Conservation (phyloP, 1,140 invertebrate genomes). For the Trachymyrmex cornetzi region DNA sequence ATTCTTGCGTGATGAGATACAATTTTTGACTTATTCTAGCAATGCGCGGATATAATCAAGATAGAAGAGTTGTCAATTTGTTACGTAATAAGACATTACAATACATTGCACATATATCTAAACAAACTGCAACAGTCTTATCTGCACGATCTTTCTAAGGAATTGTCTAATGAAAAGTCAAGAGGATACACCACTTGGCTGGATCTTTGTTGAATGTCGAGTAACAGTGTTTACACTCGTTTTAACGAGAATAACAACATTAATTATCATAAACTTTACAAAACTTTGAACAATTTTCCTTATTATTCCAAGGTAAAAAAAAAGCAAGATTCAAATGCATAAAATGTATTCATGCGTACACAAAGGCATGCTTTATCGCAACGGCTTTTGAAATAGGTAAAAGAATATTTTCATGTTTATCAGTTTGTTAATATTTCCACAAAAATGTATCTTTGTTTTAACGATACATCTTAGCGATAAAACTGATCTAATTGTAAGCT, state of each 20-base stretch:
- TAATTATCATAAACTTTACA: not conserved
- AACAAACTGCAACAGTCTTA: conserved; percentile 11
- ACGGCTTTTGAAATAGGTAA: not conserved
- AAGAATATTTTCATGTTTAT: not conserved
- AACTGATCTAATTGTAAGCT: not conserved
- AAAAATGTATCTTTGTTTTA: not conserved
- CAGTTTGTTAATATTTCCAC: not conserved
- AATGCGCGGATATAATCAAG: not conserved
- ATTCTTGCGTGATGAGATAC: conserved; percentile 22
- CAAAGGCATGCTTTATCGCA: not conserved
- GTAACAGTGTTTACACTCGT: not conserved
- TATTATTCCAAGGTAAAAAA: not conserved
- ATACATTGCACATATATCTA: not conserved
- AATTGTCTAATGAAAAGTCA: conserved; percentile 18
- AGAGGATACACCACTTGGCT: too few species aligned
- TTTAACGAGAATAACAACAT: too few species aligned
- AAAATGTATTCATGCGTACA: not conserved
- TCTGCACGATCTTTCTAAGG: not conserved
- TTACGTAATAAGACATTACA: conserved; percentile 13
- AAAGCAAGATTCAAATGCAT: not conserved
- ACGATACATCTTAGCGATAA: too few species aligned
- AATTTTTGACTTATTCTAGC: conserved; percentile 18
- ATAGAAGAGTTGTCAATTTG: conserved; percentile 25
- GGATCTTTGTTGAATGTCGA: not conserved
- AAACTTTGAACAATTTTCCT: not conserved